Conservation (phyloP, 2,888 invertebrate species). For the Eristalis tenax region DNA sequence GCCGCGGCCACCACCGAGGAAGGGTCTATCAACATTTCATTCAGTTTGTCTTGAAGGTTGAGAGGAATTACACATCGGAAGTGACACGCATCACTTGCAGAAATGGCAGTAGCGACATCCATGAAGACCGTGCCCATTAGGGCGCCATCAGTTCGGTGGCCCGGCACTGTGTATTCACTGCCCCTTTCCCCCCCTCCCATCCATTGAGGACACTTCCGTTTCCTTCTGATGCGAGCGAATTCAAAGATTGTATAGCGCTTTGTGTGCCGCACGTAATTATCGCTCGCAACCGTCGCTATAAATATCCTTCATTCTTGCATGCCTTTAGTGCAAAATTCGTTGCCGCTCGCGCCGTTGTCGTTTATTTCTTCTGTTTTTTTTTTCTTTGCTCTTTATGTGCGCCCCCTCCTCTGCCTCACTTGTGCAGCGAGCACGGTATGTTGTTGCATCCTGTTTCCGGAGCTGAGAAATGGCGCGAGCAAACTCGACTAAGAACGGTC, state of each 20-base stretch:
- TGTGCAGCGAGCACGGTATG: neutral
- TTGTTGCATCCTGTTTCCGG: constrained; percentile 15
- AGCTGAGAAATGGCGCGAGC: neutral
- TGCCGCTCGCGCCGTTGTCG: neutral
- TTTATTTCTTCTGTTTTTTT: neutral
- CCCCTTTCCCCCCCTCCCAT: neutral
- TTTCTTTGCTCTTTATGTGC: neutral
- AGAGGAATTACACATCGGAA: no score
- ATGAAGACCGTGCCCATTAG: neutral
- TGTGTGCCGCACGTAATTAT: constrained; percentile 35
- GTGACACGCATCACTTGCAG: no score
- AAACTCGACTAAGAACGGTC: neutral
- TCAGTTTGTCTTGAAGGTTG: no score
- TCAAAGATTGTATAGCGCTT: constrained; percentile 4
- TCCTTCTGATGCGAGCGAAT: neutral
- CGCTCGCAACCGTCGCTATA: constrained; percentile 14
- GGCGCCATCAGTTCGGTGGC: neutral
- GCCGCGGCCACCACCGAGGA: no score
- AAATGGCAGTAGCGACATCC: no score
- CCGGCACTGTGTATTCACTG: neutral
- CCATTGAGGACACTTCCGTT: neutral
- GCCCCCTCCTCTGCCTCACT: neutral
- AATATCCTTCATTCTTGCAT: constrained; percentile 8
- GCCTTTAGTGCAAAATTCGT: neutral
- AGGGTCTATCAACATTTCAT: no score